These are phyloP conservation scores for Macrobrachium rosenbergii DNA, from an alignment of 1,140 invertebrate genomes.

Conservation along the genomic window DNA sequence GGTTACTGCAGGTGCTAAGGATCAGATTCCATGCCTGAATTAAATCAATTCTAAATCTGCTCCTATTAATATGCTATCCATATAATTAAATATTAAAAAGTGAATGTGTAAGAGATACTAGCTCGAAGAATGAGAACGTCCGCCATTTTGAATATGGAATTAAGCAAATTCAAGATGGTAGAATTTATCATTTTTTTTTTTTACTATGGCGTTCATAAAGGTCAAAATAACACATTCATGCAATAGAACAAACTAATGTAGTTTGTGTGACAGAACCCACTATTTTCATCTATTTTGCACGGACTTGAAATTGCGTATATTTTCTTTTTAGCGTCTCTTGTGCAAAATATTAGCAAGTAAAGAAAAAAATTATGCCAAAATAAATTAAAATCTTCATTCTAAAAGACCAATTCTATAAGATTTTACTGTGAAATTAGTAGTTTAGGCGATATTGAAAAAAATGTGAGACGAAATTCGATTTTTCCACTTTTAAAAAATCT, in stretches of 20 bases:
- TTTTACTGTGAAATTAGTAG: not conserved
- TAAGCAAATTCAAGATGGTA: not conserved
- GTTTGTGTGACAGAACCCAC: no score
- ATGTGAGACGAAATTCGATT: not conserved
- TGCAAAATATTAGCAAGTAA: no score
- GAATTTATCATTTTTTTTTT: not conserved
- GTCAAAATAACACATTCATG: not conserved
- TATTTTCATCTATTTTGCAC: not conserved
- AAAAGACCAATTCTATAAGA: not conserved
- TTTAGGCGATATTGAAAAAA: not conserved
- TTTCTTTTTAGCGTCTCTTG: not conserved
- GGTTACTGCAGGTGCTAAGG: not conserved
- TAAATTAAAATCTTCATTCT: not conserved
- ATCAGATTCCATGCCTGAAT: not conserved
- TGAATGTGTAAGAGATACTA: not conserved
- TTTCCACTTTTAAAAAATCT: not conserved
- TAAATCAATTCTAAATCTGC: not conserved
- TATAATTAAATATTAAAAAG: not conserved
- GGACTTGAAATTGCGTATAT: not conserved
- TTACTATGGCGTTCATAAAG: not conserved
- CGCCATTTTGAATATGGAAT: conserved; percentile 1
- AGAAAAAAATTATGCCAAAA: no score
- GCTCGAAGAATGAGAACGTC: not conserved
- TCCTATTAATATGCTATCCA: not conserved
- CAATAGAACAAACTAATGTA: not conserved